Evolutionary conservation across 92 coral and sea anemone genomes (phyloP), one percentile per base, ranked within the genome.

Genomic region (Zoanthus sociatus): DNA sequence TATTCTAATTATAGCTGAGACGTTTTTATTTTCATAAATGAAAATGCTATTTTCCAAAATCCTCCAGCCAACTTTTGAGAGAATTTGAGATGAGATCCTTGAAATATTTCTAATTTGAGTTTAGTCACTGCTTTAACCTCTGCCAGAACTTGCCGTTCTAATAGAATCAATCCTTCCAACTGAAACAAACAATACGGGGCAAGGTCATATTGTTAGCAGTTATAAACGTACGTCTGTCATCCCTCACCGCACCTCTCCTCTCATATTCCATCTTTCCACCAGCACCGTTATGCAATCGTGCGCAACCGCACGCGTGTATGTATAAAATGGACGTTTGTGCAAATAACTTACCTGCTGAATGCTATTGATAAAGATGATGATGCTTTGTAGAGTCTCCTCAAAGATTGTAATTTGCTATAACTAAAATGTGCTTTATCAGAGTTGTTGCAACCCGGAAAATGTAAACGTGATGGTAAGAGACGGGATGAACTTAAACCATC

Each of bases 351-450:
- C 67, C 82, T 46, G 78, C 64, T 66, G 33, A 17, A 20, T 21
- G 9, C 21, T 67, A 48, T 63, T 10, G 76, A 55, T 31, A 71
- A 46, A 13, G 45, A 31, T 66, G 83, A 76, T 8, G 56, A 61
- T 58, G 17, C 76, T 30, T 63, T 77, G 69, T 44, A 77, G 37
- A 78, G 69, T 51, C 50, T 77, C 55, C 33, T 78, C 11, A 77
- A 53, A 74, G 82, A 33, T 4, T 53, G 73, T 58, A 47, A 31
- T n/a, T 42, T 26, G 76, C 89, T 76, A 70, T 77, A 70, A 77
- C 76, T 66, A 73, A 87, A 67, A 63, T n/a, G 44, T 20, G 13
- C n/a, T 56, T 53, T 77, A 7, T 4, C 18, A n/a, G 74, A 11
- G 45, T 30, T 61, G 58, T 63, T 45, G 74, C 74, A 79, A 79